A percentile compares a stretch with the other conserved stretches of the same genome.
Evolutionary conservation across 92 coral and sea anemone genomes (phyloP).

Genomic region (Blastomussa wellsi): DNA sequence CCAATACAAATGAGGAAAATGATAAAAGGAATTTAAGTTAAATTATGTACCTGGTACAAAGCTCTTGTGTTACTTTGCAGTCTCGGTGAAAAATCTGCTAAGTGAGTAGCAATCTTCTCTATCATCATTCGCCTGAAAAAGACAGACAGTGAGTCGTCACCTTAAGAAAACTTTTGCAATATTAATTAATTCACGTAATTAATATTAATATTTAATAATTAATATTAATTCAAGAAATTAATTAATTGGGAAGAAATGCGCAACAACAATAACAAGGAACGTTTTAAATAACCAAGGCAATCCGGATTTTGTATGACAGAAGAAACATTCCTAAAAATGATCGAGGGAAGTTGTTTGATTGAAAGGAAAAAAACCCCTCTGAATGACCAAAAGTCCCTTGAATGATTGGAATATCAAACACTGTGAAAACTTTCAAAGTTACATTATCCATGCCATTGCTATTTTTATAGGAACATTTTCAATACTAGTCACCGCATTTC

Average conservation of each 20-base stretch:
- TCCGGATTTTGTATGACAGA: neutral
- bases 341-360: neutral
- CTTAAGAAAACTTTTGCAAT: neutral
- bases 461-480: neutral
- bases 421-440: neutral
- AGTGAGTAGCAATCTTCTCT: slow-evolving; percentile 94
- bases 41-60: slow-evolving; percentile 77
- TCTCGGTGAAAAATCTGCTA: slow-evolving; percentile 94
- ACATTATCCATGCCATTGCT: neutral
- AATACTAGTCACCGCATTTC: slow-evolving; percentile 82
- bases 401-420: too few relatives aligned
- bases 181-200: too few relatives aligned
- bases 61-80: slow-evolving; percentile 98
- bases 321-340: neutral
- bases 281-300: neutral
- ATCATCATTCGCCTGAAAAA: slow-evolving; percentile 88
- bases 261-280: neutral
- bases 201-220: too few relatives aligned
- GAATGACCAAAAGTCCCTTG: too few relatives aligned
- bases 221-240: too few relatives aligned
- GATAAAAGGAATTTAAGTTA: neutral
- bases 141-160: neutral
- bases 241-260: too few relatives aligned
- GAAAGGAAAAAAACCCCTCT: neutral
- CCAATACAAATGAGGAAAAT: neutral